Base-by-base conservation (phyloP, 1,140 invertebrate species). In the Nixonia krombeini region DNA sequence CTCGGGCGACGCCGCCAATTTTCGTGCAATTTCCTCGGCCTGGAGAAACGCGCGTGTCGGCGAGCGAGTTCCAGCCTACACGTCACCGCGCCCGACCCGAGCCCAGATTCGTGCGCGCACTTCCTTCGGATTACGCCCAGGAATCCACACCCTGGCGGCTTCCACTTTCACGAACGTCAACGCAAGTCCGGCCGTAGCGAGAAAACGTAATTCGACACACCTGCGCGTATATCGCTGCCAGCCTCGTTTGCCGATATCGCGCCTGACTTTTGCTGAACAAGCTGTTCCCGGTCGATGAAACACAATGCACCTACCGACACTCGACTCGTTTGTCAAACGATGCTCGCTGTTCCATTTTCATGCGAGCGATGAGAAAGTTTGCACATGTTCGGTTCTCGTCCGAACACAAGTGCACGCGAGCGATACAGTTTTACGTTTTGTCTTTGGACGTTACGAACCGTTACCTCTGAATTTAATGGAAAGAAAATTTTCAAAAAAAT, bases 201-300 rank as follows among this genome's bases (percentile, higher is more conserved):
- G 64, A 50, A 67, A 67, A 67, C 51, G 64, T 56, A 61, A 68
- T 62, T 52, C 47, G 57, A 68, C 64, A 62, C 64, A 52, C 55
- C 57, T 52, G 44, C 56, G 45, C 55, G 42, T n/a, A n/a, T 44
- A 52, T 61, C 52, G 46, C 64, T 47, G 25, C 23, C 9, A 53
- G 45, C 21, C 45, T 50, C 41, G 47, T 28, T 52, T 28, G 8
- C 28, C 23, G 53, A 57, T 45, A 51, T 58, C 45, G 6, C 42
- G 31, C 52, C n/a, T n/a, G 40, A 44, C 26, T 52, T 61, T 61
- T 50, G 45, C 15, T 38, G 44, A 46, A 15, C 41, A 29, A 31
- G 47, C 28, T 16, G 17, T 18, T 26, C 44, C 29, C 5, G 37
- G 2, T 10, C 29, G 42, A 3, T 2, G 10, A 12, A 13, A 45